Evolutionary conservation across 1,140 invertebrate species (phyloP).

Genomic region (Polyergus mexicanus): DNA sequence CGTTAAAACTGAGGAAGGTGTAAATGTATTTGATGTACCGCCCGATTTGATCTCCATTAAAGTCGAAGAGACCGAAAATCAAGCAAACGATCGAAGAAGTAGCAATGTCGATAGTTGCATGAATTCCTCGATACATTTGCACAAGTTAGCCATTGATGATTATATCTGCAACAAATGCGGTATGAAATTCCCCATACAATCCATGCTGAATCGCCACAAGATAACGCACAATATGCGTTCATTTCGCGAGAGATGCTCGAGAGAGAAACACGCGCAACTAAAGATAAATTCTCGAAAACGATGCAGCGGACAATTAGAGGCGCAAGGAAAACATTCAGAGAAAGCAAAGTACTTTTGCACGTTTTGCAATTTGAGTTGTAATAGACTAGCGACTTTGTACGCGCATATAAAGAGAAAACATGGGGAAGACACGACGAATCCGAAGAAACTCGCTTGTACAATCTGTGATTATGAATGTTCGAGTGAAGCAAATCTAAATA

Average conservation of each 20-base stretch:
- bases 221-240: conserved; percentile 60
- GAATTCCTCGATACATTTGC: neutral
- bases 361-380: conserved; percentile 59
- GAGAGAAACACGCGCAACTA: neutral
- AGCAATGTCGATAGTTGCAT: neutral
- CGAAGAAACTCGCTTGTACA: neutral
- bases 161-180: conserved; percentile 77
- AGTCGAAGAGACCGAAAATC: conserved; percentile 14
- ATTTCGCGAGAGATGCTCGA: neutral
- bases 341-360: conserved; percentile 55
- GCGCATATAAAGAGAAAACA: conserved; percentile 58
- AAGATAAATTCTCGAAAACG: neutral
- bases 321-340: neutral
- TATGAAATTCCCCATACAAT: conserved; percentile 78
- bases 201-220: conserved; percentile 79
- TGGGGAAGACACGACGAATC: neutral
- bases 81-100: neutral
- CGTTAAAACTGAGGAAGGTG: neutral
- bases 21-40: neutral
- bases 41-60: conserved; percentile 3
- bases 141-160: neutral
- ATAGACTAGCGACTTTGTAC: neutral
- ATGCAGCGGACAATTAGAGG: neutral
- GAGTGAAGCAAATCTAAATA: neutral
- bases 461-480: conserved; percentile 18